Evolutionary conservation across 2,888 invertebrate genomes (phyloP), one percentile per base, ranked within the genome.

Genomic region (Trisateles emortualis): DNA sequence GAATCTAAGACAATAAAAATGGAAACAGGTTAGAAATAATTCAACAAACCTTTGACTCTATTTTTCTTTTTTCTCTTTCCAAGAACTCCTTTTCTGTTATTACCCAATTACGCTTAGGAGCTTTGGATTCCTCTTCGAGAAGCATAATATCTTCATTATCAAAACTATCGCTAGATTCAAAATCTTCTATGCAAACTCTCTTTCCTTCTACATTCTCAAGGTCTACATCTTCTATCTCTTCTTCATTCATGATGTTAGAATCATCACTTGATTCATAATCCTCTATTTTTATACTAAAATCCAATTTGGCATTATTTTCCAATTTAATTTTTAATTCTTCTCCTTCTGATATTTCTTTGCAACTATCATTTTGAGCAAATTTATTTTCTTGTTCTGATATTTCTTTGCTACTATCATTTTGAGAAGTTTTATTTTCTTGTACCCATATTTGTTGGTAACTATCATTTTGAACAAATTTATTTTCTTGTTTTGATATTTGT

Each of bases 201-300:
- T 16, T 32, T 0, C 47, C 33, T 11, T 52, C 47, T 4, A 36
- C 42, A 6, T 43, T 46, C 0, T 44, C 36, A 11, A 42, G 49
- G 9, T 55, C 44, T 9, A 60, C 39, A 26, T 71, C 68, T 10
- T 56, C 40, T 0, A 56, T 10, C 8, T 44, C 10, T 10, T 44
- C 46, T 11, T 45, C 24, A 11, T 66, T 42, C 22, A 53, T 65
- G 0, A 69, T 56, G 13, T 53, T 51, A 0, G 43, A 53, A 43
- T 71, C 72, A 19, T 71, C 52, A n/a, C 62, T 68, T 0, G 72
- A 71, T 33, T 69, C 68, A 50, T 30, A 71, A 52, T 69, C 72
- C 53, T 67, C 68, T 1, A 68, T 71, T 11, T 26, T 10, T 0
- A 56, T 45, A 17, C 47, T 48, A 13, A 26, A 48, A 13, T 49